Percentiles rank a stretch among this genome's conserved stretches.
Evolutionary conservation across 1,140 invertebrate genomes (phyloP).

Genomic region (Wasmannia auropunctata): DNA sequence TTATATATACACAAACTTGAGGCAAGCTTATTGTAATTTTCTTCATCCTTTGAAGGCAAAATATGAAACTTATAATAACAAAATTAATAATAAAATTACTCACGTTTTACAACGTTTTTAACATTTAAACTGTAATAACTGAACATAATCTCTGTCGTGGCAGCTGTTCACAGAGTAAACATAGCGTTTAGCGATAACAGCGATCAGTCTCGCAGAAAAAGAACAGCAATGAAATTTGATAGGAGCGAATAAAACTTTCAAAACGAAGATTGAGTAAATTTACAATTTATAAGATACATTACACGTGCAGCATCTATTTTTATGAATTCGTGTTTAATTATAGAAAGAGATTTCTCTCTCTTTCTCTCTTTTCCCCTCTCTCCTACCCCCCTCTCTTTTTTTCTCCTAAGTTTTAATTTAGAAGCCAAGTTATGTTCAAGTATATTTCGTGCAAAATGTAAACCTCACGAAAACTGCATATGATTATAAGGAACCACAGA

Average conservation of each 20-base stretch:
- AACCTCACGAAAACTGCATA: neutral
- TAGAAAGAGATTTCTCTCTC: neutral
- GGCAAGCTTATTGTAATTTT: neutral
- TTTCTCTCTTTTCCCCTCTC: neutral
- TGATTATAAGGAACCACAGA: neutral
- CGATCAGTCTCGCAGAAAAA: neutral
- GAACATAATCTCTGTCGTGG: neutral
- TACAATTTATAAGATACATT: constrained; percentile 1
- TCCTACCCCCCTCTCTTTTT: no score
- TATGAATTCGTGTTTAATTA: neutral
- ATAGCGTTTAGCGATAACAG: neutral
- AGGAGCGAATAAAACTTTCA: neutral
- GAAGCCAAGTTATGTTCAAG: neutral
- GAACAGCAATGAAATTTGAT: neutral
- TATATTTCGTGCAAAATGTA: neutral
- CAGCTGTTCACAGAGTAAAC: neutral
- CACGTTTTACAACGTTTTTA: neutral
- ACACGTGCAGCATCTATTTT: neutral
- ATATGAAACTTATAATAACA: neutral
- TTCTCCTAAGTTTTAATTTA: neutral
- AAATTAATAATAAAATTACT: neutral
- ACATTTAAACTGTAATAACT: neutral
- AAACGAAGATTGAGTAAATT: neutral
- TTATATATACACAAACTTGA: neutral
- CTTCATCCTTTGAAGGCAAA: neutral